Base-by-base conservation (phyloP, 2,888 invertebrate genomes). In the Panzeria rudis region DNA sequence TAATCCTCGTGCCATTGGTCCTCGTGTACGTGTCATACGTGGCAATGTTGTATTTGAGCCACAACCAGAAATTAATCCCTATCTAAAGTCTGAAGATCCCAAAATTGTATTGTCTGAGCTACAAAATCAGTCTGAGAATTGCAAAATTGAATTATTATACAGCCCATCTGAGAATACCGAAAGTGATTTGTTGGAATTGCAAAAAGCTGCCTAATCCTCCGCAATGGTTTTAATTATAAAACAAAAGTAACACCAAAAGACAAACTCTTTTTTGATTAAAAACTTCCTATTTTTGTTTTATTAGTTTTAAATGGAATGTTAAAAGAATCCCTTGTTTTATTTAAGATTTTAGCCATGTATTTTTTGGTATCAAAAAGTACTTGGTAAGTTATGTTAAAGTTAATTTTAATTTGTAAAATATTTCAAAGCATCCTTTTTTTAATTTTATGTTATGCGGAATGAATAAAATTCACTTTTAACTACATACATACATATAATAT, bases 1-100 rank as follows among this genome's bases (percentile, higher is more conserved):
- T 32, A 91, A 91, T 56, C 89, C 92, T 0, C 91, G 92, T 38
- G 91, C 92, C 0, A 89, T 91, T 13, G 92, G 92, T 0, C 92
- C 92, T 2, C 90, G 92, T 3, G 92, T 92, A 15, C 90, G 92
- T 8, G 92, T 92, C 1, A 90, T 92, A 59, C 88, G 89, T 3
- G 92, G 92, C 0, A 89, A 91, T 78, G 91, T 92, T 0, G 72
- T 91, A 6, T 92, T 92, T 35, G 92, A 92, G 54, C 87, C 89
- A 0, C 92, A 92, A 32, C 92, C 92, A 1, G 88, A 89, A 82
- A 88, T 90, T 50, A 91, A 92, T 87, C 90, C 90, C 2, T 91
- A 90, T 61, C 78, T 91, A 38, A 89, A 90, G 25, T 89, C 90
- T 13, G 89, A 90, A 23, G 90, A 90, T 84, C 91, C 91, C 7